Conservation (phyloP, 2,888 invertebrate genomes). For the Pollenia labialis region DNA sequence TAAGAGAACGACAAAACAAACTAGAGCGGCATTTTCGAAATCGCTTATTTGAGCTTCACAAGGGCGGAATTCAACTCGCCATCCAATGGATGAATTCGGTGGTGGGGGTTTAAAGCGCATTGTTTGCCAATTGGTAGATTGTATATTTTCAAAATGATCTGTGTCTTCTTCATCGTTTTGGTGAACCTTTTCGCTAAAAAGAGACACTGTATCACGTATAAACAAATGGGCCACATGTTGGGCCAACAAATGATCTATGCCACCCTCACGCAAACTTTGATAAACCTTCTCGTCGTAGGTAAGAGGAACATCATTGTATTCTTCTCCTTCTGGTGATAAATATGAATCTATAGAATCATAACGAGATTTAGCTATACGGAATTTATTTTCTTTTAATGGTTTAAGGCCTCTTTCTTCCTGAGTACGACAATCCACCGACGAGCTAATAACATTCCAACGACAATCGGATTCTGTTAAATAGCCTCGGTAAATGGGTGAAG, state of each 20-base stretch:
- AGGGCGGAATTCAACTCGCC: slow-evolving; percentile 99
- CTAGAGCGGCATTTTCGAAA: slow-evolving; percentile 99
- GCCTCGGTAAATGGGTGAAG: slow-evolving; percentile 97
- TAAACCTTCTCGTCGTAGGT: slow-evolving; percentile 94
- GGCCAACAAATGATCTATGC: slow-evolving; percentile 96
- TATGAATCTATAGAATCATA: slow-evolving; percentile 99
- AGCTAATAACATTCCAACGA: slow-evolving; percentile 98
- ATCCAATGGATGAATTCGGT: slow-evolving; percentile 97
- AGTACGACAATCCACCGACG: slow-evolving; percentile 97
- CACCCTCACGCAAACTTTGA: slow-evolving; percentile 91
- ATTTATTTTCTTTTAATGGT: slow-evolving; percentile 89
- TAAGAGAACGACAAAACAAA: slow-evolving; percentile 97
- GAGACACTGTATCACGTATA: slow-evolving; percentile 97
- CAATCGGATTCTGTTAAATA: slow-evolving; percentile 97
- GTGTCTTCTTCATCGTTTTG: slow-evolving; percentile 97
- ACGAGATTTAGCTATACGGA: slow-evolving; percentile 95
- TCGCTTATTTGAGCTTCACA: slow-evolving; percentile 99
- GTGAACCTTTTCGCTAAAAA: slow-evolving; percentile 97
- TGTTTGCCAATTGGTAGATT: slow-evolving; percentile 99
- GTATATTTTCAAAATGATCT: slow-evolving; percentile 99
- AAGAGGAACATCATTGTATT: slow-evolving; percentile 97
- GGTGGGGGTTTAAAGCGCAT: slow-evolving; percentile 99
- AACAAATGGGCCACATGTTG: slow-evolving; percentile 99
- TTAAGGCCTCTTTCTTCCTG: slow-evolving; percentile 94
- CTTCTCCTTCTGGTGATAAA: slow-evolving; percentile 93